Base-by-base conservation (phyloP, 1,140 invertebrate species). In the Anagrus nilaparvatae region DNA sequence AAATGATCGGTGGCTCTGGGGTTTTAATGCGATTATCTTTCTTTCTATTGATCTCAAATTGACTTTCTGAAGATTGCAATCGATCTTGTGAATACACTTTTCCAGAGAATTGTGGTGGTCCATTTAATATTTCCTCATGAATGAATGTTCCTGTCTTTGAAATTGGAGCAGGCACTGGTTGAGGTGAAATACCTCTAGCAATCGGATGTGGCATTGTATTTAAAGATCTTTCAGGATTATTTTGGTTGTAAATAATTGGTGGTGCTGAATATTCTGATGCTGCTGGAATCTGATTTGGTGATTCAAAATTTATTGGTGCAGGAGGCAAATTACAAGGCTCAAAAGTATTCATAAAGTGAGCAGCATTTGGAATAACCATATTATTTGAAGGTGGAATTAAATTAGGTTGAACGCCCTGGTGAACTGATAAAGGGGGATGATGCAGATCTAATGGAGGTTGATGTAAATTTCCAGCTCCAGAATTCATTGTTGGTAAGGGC, bases 1-100 rank as follows among this genome's bases (percentile, higher is more conserved):
- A 69, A 39, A 69, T 69, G 52, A 69, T 57, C 5, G 66, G 66
- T 27, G 66, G 66, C 43, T 67, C 65, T 5, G 66, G 66, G 18
- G 66, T 69, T 47, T 57, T 62, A 18, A 69, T 43, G n/a, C 65
- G 58, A 46, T 67, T 60, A 12, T 60, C 51, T 5, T 40, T 38
- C 31, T 37, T 35, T 5, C 6, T 34, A 12, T 18, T 10, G 13
- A 5, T 30, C 31, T 35, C 19, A 18, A 8, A 4, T 10, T 5
- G 12, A 21, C n/a, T 13, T 13, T 42, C 23, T 32, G 23, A 42
- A 34, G 4, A 13, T 35, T 36, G 4, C 20, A 37, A 14, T 20
- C 17, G 30, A 13, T 7, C 6, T 27, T 6, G n/a, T 32, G 4
- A 20, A 10, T n/a, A n/a, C 12, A 24, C 20, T 28, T 37, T 36